Evolutionary conservation across 2,797 vertebrate genomes (phyloP).

Genomic region (Nyctibius grandis): DNA sequence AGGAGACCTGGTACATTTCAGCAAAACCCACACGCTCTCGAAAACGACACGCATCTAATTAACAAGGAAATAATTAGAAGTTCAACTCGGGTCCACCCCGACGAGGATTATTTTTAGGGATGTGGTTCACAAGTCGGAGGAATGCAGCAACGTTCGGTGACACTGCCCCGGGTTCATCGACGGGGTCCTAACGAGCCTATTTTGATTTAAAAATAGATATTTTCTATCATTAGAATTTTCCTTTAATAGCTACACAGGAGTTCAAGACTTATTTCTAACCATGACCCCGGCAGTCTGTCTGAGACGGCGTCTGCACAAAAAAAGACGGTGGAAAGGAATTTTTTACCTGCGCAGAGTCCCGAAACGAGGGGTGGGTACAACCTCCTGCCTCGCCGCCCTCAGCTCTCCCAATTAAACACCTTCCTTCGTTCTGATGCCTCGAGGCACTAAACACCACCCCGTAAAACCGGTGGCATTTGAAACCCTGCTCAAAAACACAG

Average conservation of each 20-base stretch:
- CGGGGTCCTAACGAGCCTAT: neutral
- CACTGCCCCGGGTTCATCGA: neutral
- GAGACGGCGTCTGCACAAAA: neutral
- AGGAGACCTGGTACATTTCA: neutral
- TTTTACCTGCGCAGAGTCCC: neutral
- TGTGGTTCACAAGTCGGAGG: neutral
- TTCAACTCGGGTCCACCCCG: neutral
- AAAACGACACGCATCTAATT: too few relatives aligned
- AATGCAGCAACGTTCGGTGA: accelerated
- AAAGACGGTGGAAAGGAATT: neutral
- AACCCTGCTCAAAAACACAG: neutral
- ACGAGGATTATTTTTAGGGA: neutral
- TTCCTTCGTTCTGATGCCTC: neutral
- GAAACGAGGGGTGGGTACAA: neutral
- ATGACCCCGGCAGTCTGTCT: neutral
- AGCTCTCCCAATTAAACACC: neutral
- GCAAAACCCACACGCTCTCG: neutral
- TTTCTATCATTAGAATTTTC: neutral
- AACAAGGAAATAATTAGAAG: neutral
- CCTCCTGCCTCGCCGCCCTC: neutral
- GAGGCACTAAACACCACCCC: neutral
- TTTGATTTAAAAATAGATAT: neutral
- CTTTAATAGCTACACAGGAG: neutral
- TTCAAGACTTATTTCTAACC: neutral
- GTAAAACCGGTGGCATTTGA: accelerated